Evolutionary conservation across 2,113 vertebrate genomes (phyloP).

Genomic region (Psilopogon haemacephalus): DNA sequence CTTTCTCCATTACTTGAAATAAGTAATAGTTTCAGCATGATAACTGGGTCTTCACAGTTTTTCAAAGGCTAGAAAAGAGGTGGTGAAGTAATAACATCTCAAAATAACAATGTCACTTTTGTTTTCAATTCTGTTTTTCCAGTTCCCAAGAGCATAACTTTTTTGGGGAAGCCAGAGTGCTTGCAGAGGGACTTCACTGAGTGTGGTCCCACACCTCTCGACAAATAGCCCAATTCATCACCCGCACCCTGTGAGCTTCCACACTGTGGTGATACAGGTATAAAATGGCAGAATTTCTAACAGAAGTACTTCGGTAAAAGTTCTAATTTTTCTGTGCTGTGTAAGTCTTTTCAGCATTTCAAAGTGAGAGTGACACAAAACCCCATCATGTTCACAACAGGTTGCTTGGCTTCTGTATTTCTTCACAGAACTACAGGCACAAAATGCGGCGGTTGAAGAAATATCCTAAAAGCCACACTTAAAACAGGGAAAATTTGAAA

Average conservation of each 20-base stretch:
- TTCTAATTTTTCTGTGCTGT: not conserved
- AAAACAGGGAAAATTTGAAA: not conserved
- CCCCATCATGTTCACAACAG: not conserved
- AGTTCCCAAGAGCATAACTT: not conserved
- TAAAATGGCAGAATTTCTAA: not conserved
- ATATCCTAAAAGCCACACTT: not conserved
- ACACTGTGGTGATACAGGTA: accelerated
- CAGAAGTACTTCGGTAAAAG: not conserved
- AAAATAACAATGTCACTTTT: not conserved
- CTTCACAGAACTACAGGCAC: not conserved
- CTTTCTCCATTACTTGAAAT: not conserved
- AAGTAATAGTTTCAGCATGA: not conserved
- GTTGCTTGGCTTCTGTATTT: not conserved
- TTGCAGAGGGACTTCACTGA: not conserved
- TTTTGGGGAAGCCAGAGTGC: not conserved
- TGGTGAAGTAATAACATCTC: not conserved
- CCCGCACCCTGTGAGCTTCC: not conserved
- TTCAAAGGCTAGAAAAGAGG: not conserved
- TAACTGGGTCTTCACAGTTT: not conserved
- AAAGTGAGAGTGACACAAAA: not conserved
- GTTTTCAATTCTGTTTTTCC: not conserved
- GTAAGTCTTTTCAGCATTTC: not conserved
- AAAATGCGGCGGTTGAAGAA: not conserved
- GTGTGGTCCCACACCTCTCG: not conserved
- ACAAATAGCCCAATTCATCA: not conserved